Conservation (phyloP, 2,797 vertebrate species). For the Linurgus olivaceus region DNA sequence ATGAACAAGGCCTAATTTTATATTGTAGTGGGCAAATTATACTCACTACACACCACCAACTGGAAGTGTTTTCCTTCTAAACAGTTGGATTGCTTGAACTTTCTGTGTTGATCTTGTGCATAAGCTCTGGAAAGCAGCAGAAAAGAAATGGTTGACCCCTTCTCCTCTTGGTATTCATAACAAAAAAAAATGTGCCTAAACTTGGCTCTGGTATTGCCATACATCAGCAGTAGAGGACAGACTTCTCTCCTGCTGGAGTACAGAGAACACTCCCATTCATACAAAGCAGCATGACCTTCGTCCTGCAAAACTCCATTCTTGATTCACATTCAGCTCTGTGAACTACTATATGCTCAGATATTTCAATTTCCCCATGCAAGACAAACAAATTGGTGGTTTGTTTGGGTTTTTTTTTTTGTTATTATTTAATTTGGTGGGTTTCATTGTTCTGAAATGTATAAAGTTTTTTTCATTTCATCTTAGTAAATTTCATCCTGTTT, state of each 20-base stretch:
- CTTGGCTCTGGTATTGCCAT: neutral
- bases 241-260: neutral
- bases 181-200: neutral
- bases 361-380: neutral
- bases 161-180: neutral
- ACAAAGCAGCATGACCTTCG: neutral
- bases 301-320: neutral
- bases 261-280: neutral
- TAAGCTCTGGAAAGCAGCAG: neutral
- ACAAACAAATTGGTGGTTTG: neutral
- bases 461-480: neutral
- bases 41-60: neutral
- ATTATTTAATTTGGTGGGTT: neutral
- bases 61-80: neutral
- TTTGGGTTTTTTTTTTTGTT: too few species aligned
- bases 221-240: neutral
- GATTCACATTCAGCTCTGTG: neutral
- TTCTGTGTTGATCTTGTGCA: neutral
- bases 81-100: neutral
- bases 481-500: neutral
- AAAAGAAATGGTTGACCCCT: neutral
- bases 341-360: neutral
- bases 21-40: neutral
- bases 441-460: neutral
- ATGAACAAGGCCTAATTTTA: neutral